Base-by-base conservation (phyloP, 2,888 invertebrate genomes). In the Subacronicta megacephala region DNA sequence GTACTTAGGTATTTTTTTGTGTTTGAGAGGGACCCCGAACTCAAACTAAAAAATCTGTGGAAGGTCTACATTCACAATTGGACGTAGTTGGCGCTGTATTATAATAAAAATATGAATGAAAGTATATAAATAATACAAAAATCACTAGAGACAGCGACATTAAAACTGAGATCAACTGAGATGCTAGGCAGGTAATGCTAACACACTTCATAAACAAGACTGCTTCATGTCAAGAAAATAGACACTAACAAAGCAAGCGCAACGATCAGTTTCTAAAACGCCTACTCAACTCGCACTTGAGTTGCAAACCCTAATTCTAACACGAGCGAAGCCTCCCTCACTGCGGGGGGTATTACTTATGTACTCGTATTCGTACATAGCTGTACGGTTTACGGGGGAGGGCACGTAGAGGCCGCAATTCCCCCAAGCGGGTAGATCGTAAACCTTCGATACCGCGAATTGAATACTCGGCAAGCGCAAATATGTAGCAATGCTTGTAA, bases 371-470 rank as follows among this genome's bases (percentile, higher is more conserved):
- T 82, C 74, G 80, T 81, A 85, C 80, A 83, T 82, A 80, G 76
- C 73, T 75, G 76, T 78, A 81, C 74, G 79, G 78, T 81, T 80
- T 81, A 84, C 82, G 83, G 83, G 84, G 88, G 90, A 88, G 89
- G 85, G 88, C 85, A 87, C 87, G 87, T 85, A 86, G 80, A 86
- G 87, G 86, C 92, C 91, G 83, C 90, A 92, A 91, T 92, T 91
- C 92, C 92, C 92, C 92, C 88, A 85, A 90, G 90, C 90, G 89
- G 89, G 87, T 84, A 87, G 91, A 90, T 92, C 90, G 90, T 91
- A 92, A 92, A 90, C 90, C 90, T 90, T 83, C 88, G 92, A 92
- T 91, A 92, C 90, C 90, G 79, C 90, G 91, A 90, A 92, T 92
- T 91, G 91, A 92, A 92, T 89, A 87, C 87, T 82, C 84, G 68